Conservation (phyloP, 1,140 invertebrate species). For the Microplitis demolitor region DNA sequence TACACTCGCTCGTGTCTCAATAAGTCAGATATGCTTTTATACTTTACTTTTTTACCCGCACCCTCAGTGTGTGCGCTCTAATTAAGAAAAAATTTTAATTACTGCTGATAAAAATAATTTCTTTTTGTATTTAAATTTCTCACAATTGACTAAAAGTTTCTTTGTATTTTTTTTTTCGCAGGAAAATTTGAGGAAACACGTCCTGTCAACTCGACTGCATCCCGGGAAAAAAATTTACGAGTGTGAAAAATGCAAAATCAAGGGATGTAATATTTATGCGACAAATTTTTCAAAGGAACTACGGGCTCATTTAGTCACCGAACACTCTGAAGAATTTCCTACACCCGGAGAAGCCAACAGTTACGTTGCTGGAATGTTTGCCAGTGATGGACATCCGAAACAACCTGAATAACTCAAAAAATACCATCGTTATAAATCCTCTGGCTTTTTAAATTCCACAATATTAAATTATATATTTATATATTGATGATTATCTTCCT, state of each 20-base stretch:
- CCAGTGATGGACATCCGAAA: slow-evolving; percentile 8
- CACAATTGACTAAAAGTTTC: not conserved
- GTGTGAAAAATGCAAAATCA: slow-evolving; percentile 66
- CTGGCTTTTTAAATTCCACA: not conserved
- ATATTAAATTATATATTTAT: not conserved
- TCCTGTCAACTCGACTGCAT: slow-evolving; percentile 79
- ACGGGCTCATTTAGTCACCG: slow-evolving; percentile 66
- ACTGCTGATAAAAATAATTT: too few species aligned
- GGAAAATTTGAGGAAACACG: slow-evolving; percentile 88
- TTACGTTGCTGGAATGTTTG: slow-evolving; percentile 60
- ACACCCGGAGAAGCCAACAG: slow-evolving; percentile 51
- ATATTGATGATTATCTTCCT: not conserved
- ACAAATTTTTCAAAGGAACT: slow-evolving; percentile 73
- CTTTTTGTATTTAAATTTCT: too few species aligned
- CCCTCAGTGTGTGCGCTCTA: not conserved
- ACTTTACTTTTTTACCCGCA: too few species aligned
- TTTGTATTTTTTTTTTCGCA: slow-evolving; percentile 52
- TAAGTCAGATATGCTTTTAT: too few species aligned
- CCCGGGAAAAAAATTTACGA: slow-evolving; percentile 77
- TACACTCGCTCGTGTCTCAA: too few species aligned
- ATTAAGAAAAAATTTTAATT: not conserved
- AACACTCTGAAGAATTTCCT: slow-evolving; percentile 63
- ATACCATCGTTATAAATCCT: not conserved
- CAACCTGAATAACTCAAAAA: slow-evolving; percentile 8
- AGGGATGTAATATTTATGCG: slow-evolving; percentile 52